Evolutionary conservation across 2,797 vertebrate genomes (phyloP), one percentile per base, ranked within the genome.

Genomic region (Morelia viridis): DNA sequence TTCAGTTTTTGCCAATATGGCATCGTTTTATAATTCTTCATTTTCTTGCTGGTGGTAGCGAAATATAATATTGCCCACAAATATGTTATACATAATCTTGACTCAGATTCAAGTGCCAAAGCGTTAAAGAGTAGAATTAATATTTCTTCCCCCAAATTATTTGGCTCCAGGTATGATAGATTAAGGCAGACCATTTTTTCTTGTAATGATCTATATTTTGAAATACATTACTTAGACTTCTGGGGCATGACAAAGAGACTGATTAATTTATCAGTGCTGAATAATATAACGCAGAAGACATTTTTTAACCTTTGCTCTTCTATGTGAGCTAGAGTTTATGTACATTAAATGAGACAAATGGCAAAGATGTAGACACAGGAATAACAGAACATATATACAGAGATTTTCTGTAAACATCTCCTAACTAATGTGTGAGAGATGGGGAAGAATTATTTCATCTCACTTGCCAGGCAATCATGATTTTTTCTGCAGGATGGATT

Each of bases 141-240:
- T 61, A 85, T 50, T 90, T 89, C 41, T 88, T 93, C 83, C 89
- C 35, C 85, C 46, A 76, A 83, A 68, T 86, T 9, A 13, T 31
- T 85, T 90, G 89, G 94, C 91, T 94, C 58, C 76, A 95, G 91
- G 91, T 62, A 85, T 90, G 90, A 94, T 96, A 91, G 92, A 96
- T 95, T 94, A 93, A 96, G 62, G 88, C 94, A 87, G 90, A 91
- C 93, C 53, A 94, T 94, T 95, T 94, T 94, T 94, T 95, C 71
- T 76, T 76, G 19, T 41, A 96, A 95, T 94, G 88, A 91, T 64
- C 94, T 94, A 62, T 90, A 91, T 96, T 96, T 96, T 96, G 95
- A 96, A 96, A 96, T 96, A 95, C 96, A 96, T 96, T 95, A 96
- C 92, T 96, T 96, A 95, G 93, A 91, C 92, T 96, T 96, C 92